phyloP scores from a whole-genome alignment of 2,888 invertebrate genomes.

The Sipha maydis region DNA sequence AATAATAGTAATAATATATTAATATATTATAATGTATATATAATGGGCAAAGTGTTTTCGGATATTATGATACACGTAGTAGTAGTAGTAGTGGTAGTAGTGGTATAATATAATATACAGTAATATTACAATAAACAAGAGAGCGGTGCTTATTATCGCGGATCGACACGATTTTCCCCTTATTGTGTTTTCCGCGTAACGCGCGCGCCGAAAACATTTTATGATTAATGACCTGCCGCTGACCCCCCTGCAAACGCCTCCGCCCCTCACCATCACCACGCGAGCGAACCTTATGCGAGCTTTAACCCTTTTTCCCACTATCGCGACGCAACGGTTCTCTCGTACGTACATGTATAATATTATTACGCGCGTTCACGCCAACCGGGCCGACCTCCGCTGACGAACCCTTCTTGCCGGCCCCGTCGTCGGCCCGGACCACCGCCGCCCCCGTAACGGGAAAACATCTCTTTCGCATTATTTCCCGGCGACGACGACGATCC shows the following conservation, averaged over 20 bases:
- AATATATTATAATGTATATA: not conserved
- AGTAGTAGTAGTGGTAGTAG: not conserved
- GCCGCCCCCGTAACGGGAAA: slow-evolving; percentile 2
- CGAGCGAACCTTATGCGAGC: slow-evolving; percentile 3
- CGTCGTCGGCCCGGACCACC: not conserved
- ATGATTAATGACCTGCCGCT: slow-evolving; percentile 49
- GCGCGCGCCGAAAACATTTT: slow-evolving; percentile 58
- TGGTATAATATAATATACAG: not conserved
- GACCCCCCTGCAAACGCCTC: not conserved
- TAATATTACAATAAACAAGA: slow-evolving; percentile 24
- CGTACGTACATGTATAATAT: too few relatives aligned
- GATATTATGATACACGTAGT: not conserved
- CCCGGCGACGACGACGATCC: slow-evolving; percentile 38
- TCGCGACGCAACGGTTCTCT: not conserved
- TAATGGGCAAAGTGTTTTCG: slow-evolving; percentile 31
- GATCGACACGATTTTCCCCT: slow-evolving; percentile 58
- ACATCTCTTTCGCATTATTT: slow-evolving; percentile 56
- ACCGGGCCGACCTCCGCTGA: too few relatives aligned
- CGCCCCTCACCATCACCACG: not conserved
- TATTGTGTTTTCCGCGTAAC: slow-evolving; percentile 57
- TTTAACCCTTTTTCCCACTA: slow-evolving; percentile 52
- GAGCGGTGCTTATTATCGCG: slow-evolving; percentile 40
- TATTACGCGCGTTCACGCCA: not conserved
- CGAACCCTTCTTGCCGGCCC: not conserved
- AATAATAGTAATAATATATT: slow-evolving; percentile 10